Evolutionary conservation across 1,140 invertebrate genomes (phyloP), one percentile per base, ranked within the genome.

Genomic region (Ctenoplectra terminalis): DNA sequence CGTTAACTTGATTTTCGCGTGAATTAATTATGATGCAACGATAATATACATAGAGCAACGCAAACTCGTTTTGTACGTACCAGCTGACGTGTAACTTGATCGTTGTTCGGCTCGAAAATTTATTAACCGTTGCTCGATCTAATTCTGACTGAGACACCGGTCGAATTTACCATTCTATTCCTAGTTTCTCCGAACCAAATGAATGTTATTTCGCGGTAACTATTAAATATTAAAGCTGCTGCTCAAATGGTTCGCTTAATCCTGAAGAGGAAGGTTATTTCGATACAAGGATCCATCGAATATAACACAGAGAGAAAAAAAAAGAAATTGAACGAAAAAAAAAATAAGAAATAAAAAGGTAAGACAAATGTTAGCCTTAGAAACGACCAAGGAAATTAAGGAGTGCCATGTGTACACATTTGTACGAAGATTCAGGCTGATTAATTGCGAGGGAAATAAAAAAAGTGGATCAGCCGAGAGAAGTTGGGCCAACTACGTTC

Each of bases 1-100:
- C 37, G 34, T 20, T 77, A 77, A 77, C 56, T 69, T 56, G 74
- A 77, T 77, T 69, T 77, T 40, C 60, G 1, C 34, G 60, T n/a
- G 60, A 63, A 63, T 63, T 11, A 15, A n/a, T 34, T 26, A 50
- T 17, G 46, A 77, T 67, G 74, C 31, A 29, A 40, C 17, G 37
- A 9, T 9, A n/a, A 46, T 31, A 15, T 13, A 20, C 50, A 56
- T 37, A 20, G 7, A 37, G 46, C 40, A 20, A 17, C 40, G 26
- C 17, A 26, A 31, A 31, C 11, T 15, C 20, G 26, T 17, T 9
- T 31, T 11, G 31, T 17, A 11, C 7, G 17, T 11, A 52, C 17
- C 34, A 15, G 23, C 17, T 23, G 23, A 64, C 34, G 34, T 1
- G 34, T 26, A 52, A n/a, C 15, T 31, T 54, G 26, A 69, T 61